Evolutionary conservation across 1,140 invertebrate genomes (phyloP).

Genomic region (Stegodyphus mimosarum): DNA sequence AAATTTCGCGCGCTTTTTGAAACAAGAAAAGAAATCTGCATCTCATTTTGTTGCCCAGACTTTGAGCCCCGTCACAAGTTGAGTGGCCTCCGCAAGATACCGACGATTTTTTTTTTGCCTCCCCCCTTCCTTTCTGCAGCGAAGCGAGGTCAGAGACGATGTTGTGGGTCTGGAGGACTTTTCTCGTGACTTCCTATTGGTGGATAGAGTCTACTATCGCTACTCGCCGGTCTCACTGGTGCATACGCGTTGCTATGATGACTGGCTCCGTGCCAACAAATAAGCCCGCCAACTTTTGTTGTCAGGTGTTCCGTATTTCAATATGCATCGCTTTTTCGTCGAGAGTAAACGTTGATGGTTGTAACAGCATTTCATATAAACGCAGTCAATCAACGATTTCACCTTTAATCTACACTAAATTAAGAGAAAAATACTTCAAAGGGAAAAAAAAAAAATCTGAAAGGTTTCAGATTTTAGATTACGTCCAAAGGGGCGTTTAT

Average conservation of each 20-base stretch:
- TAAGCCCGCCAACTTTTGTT: slow-evolving; percentile 18
- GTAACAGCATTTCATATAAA: no score
- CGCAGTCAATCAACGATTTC: no score
- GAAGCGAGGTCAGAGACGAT: slow-evolving; percentile 44
- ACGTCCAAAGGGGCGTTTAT: no score
- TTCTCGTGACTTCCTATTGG: slow-evolving; percentile 27
- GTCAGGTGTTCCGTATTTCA: background rate
- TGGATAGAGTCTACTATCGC: slow-evolving; percentile 12
- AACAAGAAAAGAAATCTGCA: no score
- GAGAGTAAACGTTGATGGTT: no score
- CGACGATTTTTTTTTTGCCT: slow-evolving; percentile 2
- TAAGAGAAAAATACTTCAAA: no score
- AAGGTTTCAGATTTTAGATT: no score
- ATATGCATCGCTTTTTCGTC: no score
- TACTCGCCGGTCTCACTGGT: background rate
- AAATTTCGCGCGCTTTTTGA: no score
- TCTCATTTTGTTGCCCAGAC: no score
- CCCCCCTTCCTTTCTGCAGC: background rate
- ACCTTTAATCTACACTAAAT: no score
- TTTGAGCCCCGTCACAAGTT: background rate
- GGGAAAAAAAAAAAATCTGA: no score
- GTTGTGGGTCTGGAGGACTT: slow-evolving; percentile 40
- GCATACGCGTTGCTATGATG: slow-evolving; percentile 2
- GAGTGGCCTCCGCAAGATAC: slow-evolving; percentile 21
- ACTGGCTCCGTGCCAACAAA: slow-evolving; percentile 25